phyloP scores from a whole-genome alignment of 2,888 invertebrate species.

The Drosophila emarginata region DNA sequence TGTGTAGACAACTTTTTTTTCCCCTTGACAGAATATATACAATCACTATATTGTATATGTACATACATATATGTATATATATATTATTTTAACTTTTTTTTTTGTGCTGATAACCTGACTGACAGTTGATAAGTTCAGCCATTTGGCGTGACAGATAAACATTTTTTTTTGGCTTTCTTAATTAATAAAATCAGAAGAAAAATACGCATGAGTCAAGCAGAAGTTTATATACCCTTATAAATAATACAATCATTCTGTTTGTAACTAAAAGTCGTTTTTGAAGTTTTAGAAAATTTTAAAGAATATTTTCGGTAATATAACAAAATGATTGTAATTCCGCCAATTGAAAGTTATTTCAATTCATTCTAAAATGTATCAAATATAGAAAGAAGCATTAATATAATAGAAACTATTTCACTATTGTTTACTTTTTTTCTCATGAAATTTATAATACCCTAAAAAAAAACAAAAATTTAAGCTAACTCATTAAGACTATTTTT shows the following conservation, averaged over 20 bases:
- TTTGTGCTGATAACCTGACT: constrained; percentile 44
- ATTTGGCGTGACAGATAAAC: constrained; percentile 55
- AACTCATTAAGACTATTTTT: constrained; percentile 30
- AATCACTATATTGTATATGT: background rate
- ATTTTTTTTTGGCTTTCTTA: constrained; percentile 49
- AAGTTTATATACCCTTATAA: background rate
- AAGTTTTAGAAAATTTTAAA: no score
- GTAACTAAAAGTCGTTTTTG: no score
- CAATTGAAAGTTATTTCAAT: no score
- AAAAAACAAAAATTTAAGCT: background rate
- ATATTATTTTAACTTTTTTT: background rate
- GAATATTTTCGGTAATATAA: no score
- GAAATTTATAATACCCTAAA: background rate
- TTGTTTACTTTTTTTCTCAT: no score
- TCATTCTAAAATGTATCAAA: no score
- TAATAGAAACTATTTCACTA: no score
- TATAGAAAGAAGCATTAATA: no score
- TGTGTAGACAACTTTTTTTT: constrained; percentile 12
- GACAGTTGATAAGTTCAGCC: constrained; percentile 28
- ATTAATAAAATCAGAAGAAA: constrained; percentile 30
- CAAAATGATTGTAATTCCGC: no score
- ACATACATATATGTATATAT: background rate
- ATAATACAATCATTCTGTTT: background rate
- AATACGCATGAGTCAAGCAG: background rate
- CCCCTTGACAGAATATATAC: background rate